Evolutionary conservation across 2,797 vertebrate species (phyloP), one percentile per base, ranked within the genome.

Genomic region (Pteronotus mesoamericanus): DNA sequence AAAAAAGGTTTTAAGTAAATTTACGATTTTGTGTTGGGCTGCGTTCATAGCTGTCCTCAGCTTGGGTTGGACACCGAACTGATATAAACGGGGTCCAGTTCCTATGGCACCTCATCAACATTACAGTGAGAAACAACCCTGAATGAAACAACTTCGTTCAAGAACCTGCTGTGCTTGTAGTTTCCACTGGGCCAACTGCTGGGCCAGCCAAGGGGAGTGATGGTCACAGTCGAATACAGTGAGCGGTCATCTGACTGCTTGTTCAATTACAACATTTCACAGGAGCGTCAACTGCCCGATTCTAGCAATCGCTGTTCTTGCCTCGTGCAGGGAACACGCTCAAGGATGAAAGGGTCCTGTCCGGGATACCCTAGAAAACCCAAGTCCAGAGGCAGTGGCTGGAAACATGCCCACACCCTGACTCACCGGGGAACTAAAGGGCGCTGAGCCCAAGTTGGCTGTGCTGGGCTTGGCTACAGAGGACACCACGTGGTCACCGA

Each of bases 181-280:
- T 59, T 34, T 9, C 34, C 19, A 12, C 53, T 19, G 6, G 46
- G 72, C 57, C 37, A 55, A 16, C 61, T n/a, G 71, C 51, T 29
- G 26, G 3, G 37, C 53, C 66, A 48, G 3, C 26, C n/a, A 44
- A 9, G 44, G 8, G 19, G 12, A 0, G 7, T 1, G 0, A 11
- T 6, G 46, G 19, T 29, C 39, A 15, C 5, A 14, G 5, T 3
- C 0, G 24, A 46, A 42, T 7, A 8, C 6, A 1, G 69, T 10
- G 37, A n/a, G 1, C 4, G 11, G 37, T 32, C 61, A 1, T 37
- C 22, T 9, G 53, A 16, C 12, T 46, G 1, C 37, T 9, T 26
- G 1, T 9, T 84, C 11, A 21, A 24, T 39, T n/a, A 72, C 48
- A 64, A 57, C 21, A 26, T 15, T 16, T 32, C 42, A 1, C 0